These are phyloP conservation scores for Tenthredo notha DNA, from an alignment of 2,888 invertebrate genomes.

Conservation along the genomic window DNA sequence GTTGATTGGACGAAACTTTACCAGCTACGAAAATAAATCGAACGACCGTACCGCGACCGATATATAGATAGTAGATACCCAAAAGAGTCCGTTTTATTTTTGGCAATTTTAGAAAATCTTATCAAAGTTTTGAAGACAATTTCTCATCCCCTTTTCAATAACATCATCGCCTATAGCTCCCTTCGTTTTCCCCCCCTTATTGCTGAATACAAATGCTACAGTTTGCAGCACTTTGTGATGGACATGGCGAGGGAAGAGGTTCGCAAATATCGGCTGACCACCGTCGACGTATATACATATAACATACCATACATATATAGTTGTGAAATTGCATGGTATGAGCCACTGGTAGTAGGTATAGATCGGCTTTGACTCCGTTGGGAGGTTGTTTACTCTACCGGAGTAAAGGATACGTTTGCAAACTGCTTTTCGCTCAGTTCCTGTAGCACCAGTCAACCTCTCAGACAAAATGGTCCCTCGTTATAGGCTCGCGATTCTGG, in stretches of 20 bases:
- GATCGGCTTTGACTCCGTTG: not conserved
- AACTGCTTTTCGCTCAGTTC: not conserved
- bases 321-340: not conserved
- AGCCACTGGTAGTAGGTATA: not conserved
- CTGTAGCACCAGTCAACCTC: not conserved
- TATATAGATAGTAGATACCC: not conserved
- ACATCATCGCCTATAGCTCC: not conserved
- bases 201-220: not conserved
- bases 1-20: slow-evolving; percentile 40
- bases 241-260: slow-evolving; percentile 33
- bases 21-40: not conserved
- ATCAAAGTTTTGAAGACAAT: not conserved
- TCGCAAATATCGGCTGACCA: slow-evolving; percentile 32
- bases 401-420: not conserved
- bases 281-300: not conserved
- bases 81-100: not conserved
- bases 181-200: not conserved
- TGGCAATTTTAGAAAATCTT: not conserved
- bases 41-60: not conserved
- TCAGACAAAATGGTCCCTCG: slow-evolving; percentile 32
- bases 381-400: not conserved
- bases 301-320: not conserved
- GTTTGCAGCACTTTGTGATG: not conserved
- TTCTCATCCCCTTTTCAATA: not conserved
- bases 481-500: slow-evolving; percentile 14